Evolutionary conservation across 2,113 vertebrate genomes (phyloP).

Genomic region (Aplodontia rufa): DNA sequence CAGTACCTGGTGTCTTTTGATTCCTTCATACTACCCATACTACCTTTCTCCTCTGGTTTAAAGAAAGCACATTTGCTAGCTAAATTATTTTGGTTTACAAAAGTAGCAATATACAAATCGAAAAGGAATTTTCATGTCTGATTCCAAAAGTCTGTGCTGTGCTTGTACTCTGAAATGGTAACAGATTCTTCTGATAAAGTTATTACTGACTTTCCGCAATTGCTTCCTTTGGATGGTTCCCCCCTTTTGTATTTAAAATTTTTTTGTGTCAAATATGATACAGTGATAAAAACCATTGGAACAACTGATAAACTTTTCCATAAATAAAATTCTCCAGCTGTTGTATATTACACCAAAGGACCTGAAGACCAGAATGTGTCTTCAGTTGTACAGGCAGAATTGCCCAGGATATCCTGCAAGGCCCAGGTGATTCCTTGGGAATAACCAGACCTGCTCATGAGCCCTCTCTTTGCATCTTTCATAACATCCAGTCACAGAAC

Average conservation of each 20-base stretch:
- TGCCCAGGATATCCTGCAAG: not conserved
- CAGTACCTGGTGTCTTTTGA: not conserved
- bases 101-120: not conserved
- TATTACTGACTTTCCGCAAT: not conserved
- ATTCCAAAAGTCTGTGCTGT: not conserved
- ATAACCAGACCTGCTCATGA: not conserved
- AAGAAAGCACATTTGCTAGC: not conserved
- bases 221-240: not conserved
- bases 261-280: conserved; percentile 27
- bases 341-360: not conserved
- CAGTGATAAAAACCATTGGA: not conserved
- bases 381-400: not conserved
- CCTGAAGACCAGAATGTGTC: not conserved
- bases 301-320: not conserved
- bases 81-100: conserved; percentile 7
- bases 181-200: not conserved
- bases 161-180: not conserved
- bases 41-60: not conserved
- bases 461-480: not conserved
- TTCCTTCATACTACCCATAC: not conserved
- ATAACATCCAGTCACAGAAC: not conserved
- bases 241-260: not conserved
- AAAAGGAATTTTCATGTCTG: not conserved
- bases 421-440: not conserved
- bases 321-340: not conserved